Percentiles rank a stretch among this genome's conserved stretches.
Conservation (phyloP, 2,888 invertebrate species). For the Caradrina clavipalpis region DNA sequence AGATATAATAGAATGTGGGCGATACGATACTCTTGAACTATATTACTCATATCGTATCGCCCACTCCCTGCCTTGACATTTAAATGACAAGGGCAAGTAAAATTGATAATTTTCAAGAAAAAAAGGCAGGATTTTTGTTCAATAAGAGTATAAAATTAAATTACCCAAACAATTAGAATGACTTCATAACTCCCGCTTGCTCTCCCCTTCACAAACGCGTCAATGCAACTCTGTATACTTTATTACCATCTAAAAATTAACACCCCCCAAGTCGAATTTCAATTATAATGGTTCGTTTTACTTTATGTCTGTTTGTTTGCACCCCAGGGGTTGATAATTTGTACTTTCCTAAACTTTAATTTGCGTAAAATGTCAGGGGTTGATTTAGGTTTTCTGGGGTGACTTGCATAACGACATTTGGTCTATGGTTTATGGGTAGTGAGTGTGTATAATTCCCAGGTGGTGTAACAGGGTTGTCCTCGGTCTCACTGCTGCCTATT, state of each 20-base stretch:
- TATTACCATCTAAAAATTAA: constrained; percentile 57
- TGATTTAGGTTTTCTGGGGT: constrained; percentile 48
- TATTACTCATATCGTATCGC: background rate
- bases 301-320: constrained; percentile 60
- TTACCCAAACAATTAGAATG: background rate
- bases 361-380: constrained; percentile 55
- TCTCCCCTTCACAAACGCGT: constrained; percentile 12
- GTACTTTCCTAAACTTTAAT: constrained; percentile 61
- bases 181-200: background rate
- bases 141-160: background rate
- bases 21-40: too few relatives aligned
- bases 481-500: background rate
- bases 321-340: constrained; percentile 59
- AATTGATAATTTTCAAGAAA: background rate
- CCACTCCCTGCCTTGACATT: constrained; percentile 8
- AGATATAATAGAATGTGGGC: background rate
- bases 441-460: background rate
- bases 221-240: constrained; percentile 31
- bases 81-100: constrained; percentile 1
- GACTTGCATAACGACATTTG: constrained; percentile 40
- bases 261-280: constrained; percentile 60
- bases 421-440: constrained; percentile 44
- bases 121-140: background rate
- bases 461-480: background rate
- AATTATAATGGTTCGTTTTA: constrained; percentile 63